These are phyloP conservation scores for Cosmia pyralina DNA, from an alignment of 2,888 invertebrate species.

Conservation along the genomic window DNA sequence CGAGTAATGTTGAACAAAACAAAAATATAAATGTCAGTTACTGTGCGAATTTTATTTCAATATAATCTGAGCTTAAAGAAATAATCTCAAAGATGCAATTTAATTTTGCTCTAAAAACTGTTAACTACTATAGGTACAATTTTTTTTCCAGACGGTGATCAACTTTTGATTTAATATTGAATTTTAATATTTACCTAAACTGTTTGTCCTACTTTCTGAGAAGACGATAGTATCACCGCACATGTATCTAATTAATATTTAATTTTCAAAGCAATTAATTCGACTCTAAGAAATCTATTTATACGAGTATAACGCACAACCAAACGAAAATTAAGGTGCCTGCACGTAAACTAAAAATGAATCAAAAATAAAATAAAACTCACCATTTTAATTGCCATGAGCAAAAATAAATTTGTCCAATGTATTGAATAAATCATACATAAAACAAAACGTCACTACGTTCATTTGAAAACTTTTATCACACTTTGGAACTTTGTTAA, in stretches of 20 bases:
- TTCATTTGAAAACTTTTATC: conserved; percentile 82
- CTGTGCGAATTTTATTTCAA: conserved; percentile 19
- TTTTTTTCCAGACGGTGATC: neutral
- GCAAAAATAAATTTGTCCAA: conserved; percentile 88
- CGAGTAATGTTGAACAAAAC: conserved; percentile 1
- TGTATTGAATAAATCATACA: conserved; percentile 90
- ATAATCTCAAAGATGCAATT: neutral
- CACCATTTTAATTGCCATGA: conserved; percentile 89
- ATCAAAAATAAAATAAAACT: conserved; percentile 72
- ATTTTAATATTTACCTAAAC: neutral
- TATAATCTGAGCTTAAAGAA: conserved; percentile 15
- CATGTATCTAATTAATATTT: conserved; percentile 44
- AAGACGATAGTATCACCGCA: conserved; percentile 24
- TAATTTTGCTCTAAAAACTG: neutral
- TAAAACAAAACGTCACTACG: conserved; percentile 86
- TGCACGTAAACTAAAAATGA: conserved; percentile 18
- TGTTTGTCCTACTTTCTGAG: conserved; percentile 20
- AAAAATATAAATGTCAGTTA: neutral
- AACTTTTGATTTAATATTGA: neutral
- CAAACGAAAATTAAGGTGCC: neutral
- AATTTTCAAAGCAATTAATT: conserved; percentile 57
- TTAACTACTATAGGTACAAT: neutral
- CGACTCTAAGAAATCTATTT: conserved; percentile 47
- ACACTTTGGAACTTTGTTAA: conserved; percentile 72
- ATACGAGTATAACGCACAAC: conserved; percentile 34